Evolutionary conservation across 1,140 invertebrate genomes (phyloP).

Genomic region (Agrilus planipennis): DNA sequence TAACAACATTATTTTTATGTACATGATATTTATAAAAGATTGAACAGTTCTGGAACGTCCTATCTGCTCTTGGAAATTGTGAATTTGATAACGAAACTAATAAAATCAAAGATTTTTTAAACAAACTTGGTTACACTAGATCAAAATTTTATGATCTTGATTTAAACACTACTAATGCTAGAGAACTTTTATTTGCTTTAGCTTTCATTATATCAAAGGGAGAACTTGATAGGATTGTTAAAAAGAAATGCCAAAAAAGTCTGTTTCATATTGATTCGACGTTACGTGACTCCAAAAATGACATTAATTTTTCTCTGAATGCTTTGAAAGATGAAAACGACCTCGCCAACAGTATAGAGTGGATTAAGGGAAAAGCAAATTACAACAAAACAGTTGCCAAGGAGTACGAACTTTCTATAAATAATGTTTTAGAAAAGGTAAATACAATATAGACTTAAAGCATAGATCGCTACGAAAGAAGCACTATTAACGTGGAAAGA

Average conservation of each 20-base stretch:
- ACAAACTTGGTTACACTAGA: neutral
- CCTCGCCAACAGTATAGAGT: constrained; percentile 5
- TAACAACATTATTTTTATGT: neutral
- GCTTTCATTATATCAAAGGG: constrained; percentile 8
- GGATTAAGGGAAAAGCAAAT: constrained; percentile 10
- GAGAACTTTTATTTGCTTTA: constrained; percentile 13
- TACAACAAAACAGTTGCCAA: constrained; percentile 2
- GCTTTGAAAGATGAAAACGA: constrained; percentile 7
- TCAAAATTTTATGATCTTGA: neutral
- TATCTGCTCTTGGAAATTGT: neutral
- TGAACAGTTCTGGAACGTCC: neutral
- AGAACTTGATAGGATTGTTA: constrained; percentile 2
- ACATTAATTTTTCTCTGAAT: neutral
- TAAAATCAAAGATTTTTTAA: neutral
- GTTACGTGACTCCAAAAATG: neutral
- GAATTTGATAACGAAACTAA: too few species aligned
- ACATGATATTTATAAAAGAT: neutral
- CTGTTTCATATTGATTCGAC: constrained; percentile 4
- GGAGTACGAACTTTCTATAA: constrained; percentile 6
- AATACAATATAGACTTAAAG: neutral
- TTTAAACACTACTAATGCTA: neutral
- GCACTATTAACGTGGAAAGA: too few species aligned
- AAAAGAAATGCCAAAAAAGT: constrained; percentile 5
- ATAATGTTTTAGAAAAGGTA: constrained; percentile 8
- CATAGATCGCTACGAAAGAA: neutral